A percentile compares a stretch with the other conserved stretches of the same genome.
Evolutionary conservation across 2,888 invertebrate genomes (phyloP).

Genomic region (Deroplatys truncata): DNA sequence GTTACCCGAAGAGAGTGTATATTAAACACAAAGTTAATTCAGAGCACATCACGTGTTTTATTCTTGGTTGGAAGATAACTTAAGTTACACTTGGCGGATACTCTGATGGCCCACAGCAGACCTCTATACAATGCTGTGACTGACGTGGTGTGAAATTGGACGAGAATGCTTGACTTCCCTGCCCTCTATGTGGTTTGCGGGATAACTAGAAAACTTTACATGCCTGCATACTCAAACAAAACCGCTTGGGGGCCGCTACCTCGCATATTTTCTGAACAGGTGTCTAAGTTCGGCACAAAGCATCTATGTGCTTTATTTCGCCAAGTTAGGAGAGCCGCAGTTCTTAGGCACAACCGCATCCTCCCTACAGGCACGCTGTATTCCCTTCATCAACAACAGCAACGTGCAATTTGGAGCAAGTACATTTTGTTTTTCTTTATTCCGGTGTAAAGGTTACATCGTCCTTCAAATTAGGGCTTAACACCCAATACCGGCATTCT

Average conservation of each 20-base stretch:
- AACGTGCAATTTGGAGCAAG: too few relatives aligned
- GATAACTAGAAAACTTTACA: conserved; percentile 21
- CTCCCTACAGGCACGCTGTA: too few relatives aligned
- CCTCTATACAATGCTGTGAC: conserved; percentile 6
- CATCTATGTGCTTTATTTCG: not conserved
- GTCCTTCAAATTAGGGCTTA: too few relatives aligned
- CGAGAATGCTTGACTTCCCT: not conserved
- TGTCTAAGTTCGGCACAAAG: not conserved
- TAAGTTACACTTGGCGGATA: not conserved
- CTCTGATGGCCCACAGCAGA: not conserved
- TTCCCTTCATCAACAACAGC: too few relatives aligned
- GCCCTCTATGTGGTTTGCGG: conserved; percentile 18
- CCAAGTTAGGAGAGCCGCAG: not conserved
- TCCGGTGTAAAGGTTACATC: too few relatives aligned
- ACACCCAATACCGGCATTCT: too few relatives aligned
- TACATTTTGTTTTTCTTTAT: too few relatives aligned
- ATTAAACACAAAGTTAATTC: too few relatives aligned
- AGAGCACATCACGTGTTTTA: too few relatives aligned
- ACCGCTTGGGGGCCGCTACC: not conserved
- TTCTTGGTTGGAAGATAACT: not conserved
- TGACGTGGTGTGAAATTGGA: conserved; percentile 24
- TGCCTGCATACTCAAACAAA: not conserved
- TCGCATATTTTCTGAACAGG: not conserved
- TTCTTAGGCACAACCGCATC: too few relatives aligned
- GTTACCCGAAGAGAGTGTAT: too few relatives aligned